Evolutionary conservation across 2,113 vertebrate species (phyloP), one percentile per base, ranked within the genome.

Genomic region (Macquaria ambigua): DNA sequence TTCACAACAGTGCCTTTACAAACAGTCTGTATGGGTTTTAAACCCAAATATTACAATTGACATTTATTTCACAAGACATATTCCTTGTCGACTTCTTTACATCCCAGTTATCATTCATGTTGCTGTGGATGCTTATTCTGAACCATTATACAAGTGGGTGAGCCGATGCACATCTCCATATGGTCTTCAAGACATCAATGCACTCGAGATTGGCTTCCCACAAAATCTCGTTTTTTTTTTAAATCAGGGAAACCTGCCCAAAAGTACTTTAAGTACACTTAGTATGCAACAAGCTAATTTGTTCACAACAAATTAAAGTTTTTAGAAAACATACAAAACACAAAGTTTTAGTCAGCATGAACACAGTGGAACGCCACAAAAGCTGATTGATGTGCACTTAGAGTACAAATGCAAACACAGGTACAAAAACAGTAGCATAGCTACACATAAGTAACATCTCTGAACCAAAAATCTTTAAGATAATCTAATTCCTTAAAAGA

Each of bases 181-280:
- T 25, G 7, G 78, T 92, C 84, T 70, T 88, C 56, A 83, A 86
- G 81, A 88, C 74, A 80, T 77, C 41, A 48, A 79, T 66, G 55
- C 79, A 89, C 67, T 81, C 3, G 14, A 83, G 74, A 77, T 20
- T 74, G 52, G 37, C 71, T 86, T 84, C 61, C 70, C 71, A 71
- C 12, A 41, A 74, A 71, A 84, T 73, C 18, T 34, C 11, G 37
- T 39, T 39, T 56, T 31, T 59, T 50, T 82, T 86, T 85, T 18
- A 67, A 79, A 83, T 68, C 43, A 67, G 82, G 85, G 84, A 87
- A 84, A 90, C 91, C 91, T 87, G 87, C 91, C 90, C 86, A 87
- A 87, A 93, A 87, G 90, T 91, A 94, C 93, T 94, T 93, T 94
- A 90, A 94, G 93, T 95, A 95, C 94, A 93, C 93, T 95, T 92